phyloP scores from a whole-genome alignment of 2,113 vertebrate species.

The Aphyosemion australe region DNA sequence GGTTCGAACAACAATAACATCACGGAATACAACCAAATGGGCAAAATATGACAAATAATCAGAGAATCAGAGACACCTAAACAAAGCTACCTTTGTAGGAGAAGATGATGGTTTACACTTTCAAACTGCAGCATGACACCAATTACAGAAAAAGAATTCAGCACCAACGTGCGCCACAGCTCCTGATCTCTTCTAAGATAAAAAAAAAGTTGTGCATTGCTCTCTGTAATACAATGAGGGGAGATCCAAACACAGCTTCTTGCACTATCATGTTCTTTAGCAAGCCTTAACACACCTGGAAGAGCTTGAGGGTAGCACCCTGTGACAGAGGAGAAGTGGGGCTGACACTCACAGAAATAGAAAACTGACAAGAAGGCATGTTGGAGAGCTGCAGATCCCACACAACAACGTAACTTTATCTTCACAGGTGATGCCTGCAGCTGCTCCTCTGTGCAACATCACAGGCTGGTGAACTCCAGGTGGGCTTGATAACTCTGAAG shows the following conservation, averaged over 20 bases:
- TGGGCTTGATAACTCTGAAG: constrained; percentile 27
- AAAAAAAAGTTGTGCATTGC: no score
- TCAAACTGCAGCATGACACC: no score
- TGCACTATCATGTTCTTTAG: constrained; percentile 33
- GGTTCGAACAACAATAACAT: no score
- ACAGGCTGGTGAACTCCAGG: constrained; percentile 21
- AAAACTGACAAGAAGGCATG: constrained; percentile 49
- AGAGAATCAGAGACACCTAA: no score
- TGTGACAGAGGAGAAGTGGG: constrained; percentile 9
- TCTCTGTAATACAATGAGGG: constrained; percentile 7
- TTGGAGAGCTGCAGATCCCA: constrained; percentile 27
- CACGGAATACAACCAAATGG: no score
- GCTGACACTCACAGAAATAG: constrained; percentile 40
- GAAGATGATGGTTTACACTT: no score
- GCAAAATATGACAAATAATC: no score
- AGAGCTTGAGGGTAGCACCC: constrained; percentile 35
- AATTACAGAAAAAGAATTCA: no score
- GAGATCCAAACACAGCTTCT: constrained; percentile 12
- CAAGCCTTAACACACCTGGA: constrained; percentile 37
- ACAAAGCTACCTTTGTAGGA: no score
- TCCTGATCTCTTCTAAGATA: no score
- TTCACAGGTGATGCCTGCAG: constrained; percentile 41
- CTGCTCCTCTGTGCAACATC: constrained; percentile 36
- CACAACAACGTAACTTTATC: constrained; percentile 56
- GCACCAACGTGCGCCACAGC: no score